These are phyloP conservation scores for Musca vetustissima DNA, from an alignment of 1,140 invertebrate species.

Conservation along the genomic window DNA sequence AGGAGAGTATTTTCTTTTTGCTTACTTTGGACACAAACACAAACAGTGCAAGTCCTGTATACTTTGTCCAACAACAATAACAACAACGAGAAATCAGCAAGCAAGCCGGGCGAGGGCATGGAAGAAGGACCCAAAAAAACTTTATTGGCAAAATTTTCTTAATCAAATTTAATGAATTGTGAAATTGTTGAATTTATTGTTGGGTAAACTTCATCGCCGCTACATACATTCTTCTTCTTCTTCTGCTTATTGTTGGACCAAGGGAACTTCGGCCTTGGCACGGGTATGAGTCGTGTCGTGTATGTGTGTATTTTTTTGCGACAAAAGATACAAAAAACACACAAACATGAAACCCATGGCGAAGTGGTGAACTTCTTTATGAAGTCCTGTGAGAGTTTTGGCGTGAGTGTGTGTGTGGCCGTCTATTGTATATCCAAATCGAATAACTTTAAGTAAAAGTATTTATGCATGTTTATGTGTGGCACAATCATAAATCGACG, in stretches of 20 bases:
- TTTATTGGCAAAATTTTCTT: slow-evolving; percentile 24
- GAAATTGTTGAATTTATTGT: slow-evolving; percentile 24
- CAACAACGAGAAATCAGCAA: too few species aligned
- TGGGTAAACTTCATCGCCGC: not conserved
- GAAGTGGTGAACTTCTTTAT: not conserved
- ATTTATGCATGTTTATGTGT: too few species aligned
- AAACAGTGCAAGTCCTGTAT: too few species aligned
- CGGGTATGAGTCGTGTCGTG: not conserved
- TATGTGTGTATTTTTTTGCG: not conserved
- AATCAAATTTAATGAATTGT: slow-evolving; percentile 25
- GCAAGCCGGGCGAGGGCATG: too few species aligned
- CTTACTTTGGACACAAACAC: too few species aligned
- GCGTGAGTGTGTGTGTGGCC: not conserved
- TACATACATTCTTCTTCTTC: not conserved
- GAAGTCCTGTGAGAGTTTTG: not conserved
- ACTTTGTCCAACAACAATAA: too few species aligned
- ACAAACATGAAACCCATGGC: not conserved
- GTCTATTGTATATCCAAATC: not conserved
- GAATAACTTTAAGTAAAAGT: too few species aligned
- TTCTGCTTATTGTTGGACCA: not conserved
- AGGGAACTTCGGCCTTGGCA: too few species aligned
- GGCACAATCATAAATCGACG: too few species aligned
- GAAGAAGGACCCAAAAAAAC: not conserved
- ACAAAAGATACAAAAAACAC: slow-evolving; percentile 4
- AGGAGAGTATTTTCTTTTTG: not conserved